A percentile compares a stretch with the other conserved stretches of the same genome.
Evolutionary conservation across 2,113 vertebrate species (phyloP).

Genomic region (Oxygymnocypris stewartii): DNA sequence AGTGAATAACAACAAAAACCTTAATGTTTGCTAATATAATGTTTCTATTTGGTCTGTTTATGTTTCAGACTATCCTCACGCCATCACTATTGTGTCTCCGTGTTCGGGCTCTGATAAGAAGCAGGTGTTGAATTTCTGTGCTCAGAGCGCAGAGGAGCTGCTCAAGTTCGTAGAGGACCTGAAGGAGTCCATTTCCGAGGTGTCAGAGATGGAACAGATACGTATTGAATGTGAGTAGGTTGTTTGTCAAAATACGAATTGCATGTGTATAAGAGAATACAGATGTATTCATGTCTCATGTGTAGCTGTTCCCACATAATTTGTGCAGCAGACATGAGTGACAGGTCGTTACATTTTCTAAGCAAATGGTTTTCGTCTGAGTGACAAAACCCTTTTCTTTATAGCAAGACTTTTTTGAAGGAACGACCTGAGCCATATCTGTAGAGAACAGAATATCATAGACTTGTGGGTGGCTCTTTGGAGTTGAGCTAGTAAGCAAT

Average conservation of each 20-base stretch:
- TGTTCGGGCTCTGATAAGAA: slow-evolving; percentile 93
- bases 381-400: background rate
- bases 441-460: background rate
- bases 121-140: slow-evolving; percentile 93
- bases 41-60: background rate
- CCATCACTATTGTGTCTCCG: slow-evolving; percentile 93
- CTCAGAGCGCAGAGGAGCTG: slow-evolving; percentile 92
- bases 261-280: background rate
- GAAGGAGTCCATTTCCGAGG: slow-evolving; percentile 96
- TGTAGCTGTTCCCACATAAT: background rate
- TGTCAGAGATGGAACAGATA: slow-evolving; percentile 97
- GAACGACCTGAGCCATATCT: background rate
- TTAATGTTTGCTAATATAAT: background rate
- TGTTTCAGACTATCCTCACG: slow-evolving; percentile 91
- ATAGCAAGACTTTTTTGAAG: background rate
- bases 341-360: background rate
- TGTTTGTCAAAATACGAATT: background rate
- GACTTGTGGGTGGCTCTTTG: background rate
- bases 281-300: background rate
- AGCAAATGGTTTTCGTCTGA: background rate
- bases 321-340: background rate
- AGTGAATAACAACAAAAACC: background rate
- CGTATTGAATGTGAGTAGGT: slow-evolving; percentile 91
- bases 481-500: background rate
- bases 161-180: slow-evolving; percentile 97